Percentiles rank a stretch among this genome's conserved stretches.
These are phyloP conservation scores for Eira barbara DNA, from an alignment of 2,113 vertebrate genomes.

Conservation along the genomic window DNA sequence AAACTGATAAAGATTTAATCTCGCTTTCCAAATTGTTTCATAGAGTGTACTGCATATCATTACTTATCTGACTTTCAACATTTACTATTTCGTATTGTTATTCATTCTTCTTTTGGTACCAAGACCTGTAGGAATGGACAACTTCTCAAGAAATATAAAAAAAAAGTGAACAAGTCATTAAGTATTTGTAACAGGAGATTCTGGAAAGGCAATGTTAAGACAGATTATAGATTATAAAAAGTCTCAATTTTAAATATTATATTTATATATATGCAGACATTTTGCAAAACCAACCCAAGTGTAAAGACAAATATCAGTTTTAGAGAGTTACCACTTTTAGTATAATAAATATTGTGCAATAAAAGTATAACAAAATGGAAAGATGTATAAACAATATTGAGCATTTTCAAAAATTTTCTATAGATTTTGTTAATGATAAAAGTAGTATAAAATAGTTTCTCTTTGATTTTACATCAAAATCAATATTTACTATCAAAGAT, in stretches of 20 bases:
- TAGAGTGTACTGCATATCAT: neutral
- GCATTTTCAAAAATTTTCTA: neutral
- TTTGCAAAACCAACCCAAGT: neutral
- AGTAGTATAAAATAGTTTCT: neutral
- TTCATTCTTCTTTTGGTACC: constrained; percentile 5
- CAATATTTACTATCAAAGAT: neutral
- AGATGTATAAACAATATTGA: neutral
- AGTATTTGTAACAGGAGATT: neutral
- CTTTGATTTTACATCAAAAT: neutral
- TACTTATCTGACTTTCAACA: neutral
- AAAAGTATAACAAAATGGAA: neutral
- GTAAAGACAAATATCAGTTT: neutral
- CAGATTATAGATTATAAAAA: neutral
- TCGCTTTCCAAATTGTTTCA: constrained; percentile 10
- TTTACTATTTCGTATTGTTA: constrained; percentile 6
- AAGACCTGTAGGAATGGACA: neutral
- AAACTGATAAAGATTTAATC: neutral
- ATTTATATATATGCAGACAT: neutral
- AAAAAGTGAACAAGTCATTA: neutral
- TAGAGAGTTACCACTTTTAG: neutral
- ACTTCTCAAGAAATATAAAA: neutral
- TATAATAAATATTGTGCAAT: neutral
- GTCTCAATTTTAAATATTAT: neutral
- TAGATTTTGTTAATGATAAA: neutral
- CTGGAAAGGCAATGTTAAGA: neutral